Conservation (phyloP, 2,113 vertebrate species). For the Gnathonemus echidnorhynchus region DNA sequence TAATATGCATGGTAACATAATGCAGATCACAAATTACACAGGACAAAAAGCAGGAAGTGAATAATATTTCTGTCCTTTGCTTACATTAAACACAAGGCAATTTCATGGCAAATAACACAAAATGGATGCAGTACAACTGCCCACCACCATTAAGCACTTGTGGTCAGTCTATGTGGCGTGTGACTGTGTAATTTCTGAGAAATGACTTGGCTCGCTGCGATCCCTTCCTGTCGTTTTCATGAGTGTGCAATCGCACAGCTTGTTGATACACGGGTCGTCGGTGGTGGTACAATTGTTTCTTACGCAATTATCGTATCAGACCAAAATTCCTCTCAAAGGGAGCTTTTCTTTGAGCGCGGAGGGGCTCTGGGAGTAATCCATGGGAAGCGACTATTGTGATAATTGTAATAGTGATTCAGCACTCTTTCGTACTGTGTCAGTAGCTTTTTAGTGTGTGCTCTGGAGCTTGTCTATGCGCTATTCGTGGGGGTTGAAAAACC, state of each 20-base stretch:
- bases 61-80: neutral
- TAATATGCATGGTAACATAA: neutral
- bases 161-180: neutral
- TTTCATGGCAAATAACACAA: neutral
- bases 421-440: neutral
- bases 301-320: neutral
- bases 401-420: slow-evolving; percentile 1
- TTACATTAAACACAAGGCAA: neutral
- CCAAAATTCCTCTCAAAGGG: neutral
- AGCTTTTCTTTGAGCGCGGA: neutral
- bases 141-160: neutral
- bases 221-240: neutral
- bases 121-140: neutral
- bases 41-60: neutral
- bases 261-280: neutral
- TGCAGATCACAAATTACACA: neutral
- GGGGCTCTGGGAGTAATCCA: neutral
- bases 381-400: neutral
- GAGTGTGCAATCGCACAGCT: neutral
- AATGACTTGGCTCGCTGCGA: neutral
- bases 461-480: neutral
- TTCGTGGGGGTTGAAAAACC: neutral
- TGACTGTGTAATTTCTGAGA: neutral
- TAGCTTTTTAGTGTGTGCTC: neutral
- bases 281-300: neutral